Evolutionary conservation across 2,797 vertebrate species (phyloP).

Genomic region (Sebastes wilsoni): DNA sequence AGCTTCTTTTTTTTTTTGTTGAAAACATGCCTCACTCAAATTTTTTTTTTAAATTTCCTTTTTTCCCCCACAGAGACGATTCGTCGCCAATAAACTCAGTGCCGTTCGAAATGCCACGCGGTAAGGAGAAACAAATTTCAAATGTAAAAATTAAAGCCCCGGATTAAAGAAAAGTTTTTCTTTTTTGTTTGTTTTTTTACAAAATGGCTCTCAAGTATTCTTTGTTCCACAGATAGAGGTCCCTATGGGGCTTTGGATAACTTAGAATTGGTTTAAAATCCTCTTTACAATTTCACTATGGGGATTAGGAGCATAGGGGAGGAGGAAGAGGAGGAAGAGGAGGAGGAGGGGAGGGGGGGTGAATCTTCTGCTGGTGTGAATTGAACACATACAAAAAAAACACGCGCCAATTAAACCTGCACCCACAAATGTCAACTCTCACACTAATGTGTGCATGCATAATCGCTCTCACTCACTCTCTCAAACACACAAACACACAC

Average conservation of each 20-base stretch:
- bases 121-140: slow-evolving; percentile 40
- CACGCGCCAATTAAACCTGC: slow-evolving; percentile 63
- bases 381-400: slow-evolving; percentile 54
- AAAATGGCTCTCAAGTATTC: slow-evolving; percentile 80
- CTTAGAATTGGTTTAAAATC: slow-evolving; percentile 79
- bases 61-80: slow-evolving; percentile 21
- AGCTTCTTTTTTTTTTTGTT: slow-evolving; percentile 17
- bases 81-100: slow-evolving; percentile 56
- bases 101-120: slow-evolving; percentile 63
- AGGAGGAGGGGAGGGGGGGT: not conserved
- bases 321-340: not conserved
- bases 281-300: slow-evolving; percentile 72
- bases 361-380: slow-evolving; percentile 78
- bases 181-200: slow-evolving; percentile 56
- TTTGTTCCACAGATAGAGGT: slow-evolving; percentile 83
- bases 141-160: slow-evolving; percentile 79
- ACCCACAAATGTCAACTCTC: slow-evolving; percentile 64
- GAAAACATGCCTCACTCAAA: slow-evolving; percentile 41
- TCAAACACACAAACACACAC: slow-evolving; percentile 2
- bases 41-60: slow-evolving; percentile 2
- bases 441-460: slow-evolving; percentile 65
- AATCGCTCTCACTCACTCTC: slow-evolving; percentile 32
- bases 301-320: slow-evolving; percentile 43
- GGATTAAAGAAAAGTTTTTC: slow-evolving; percentile 63
- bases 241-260: slow-evolving; percentile 79